Evolutionary conservation across 2,888 invertebrate genomes (phyloP).

Genomic region (Nomada fucata): DNA sequence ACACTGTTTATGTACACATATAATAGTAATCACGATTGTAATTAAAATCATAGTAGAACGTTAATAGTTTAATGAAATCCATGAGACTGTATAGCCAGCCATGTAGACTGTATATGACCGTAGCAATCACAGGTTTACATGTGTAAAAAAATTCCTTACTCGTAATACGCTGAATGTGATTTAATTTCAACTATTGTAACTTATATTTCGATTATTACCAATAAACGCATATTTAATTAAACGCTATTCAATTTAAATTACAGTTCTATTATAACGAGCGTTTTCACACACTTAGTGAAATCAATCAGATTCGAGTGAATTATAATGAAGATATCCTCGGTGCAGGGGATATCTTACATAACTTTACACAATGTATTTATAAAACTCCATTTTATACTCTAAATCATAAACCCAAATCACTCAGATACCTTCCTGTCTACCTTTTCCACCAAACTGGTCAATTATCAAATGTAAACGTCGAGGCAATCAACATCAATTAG

Average conservation of each 20-base stretch:
- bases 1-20: slow-evolving; percentile 68
- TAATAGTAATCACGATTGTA: slow-evolving; percentile 63
- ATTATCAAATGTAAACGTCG: slow-evolving; percentile 58
- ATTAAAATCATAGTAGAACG: slow-evolving; percentile 60
- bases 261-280: slow-evolving; percentile 45
- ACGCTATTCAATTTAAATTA: slow-evolving; percentile 58
- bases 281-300: slow-evolving; percentile 36
- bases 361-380: slow-evolving; percentile 50
- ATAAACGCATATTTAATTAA: slow-evolving; percentile 52
- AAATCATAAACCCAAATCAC: slow-evolving; percentile 28
- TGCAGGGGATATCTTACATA: not conserved
- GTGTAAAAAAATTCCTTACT: slow-evolving; percentile 66
- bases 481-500: slow-evolving; percentile 60
- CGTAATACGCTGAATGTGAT: slow-evolving; percentile 38
- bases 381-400: slow-evolving; percentile 33
- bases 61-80: slow-evolving; percentile 55
- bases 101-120: slow-evolving; percentile 56
- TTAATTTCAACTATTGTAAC: slow-evolving; percentile 43
- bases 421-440: slow-evolving; percentile 47
- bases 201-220: slow-evolving; percentile 18
- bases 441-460: slow-evolving; percentile 73
- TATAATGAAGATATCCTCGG: slow-evolving; percentile 23
- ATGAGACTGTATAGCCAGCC: slow-evolving; percentile 51
- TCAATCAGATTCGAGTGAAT: slow-evolving; percentile 44
- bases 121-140: slow-evolving; percentile 68